phyloP scores from a whole-genome alignment of 2,113 vertebrate species.

The Polypterus bichir region DNA sequence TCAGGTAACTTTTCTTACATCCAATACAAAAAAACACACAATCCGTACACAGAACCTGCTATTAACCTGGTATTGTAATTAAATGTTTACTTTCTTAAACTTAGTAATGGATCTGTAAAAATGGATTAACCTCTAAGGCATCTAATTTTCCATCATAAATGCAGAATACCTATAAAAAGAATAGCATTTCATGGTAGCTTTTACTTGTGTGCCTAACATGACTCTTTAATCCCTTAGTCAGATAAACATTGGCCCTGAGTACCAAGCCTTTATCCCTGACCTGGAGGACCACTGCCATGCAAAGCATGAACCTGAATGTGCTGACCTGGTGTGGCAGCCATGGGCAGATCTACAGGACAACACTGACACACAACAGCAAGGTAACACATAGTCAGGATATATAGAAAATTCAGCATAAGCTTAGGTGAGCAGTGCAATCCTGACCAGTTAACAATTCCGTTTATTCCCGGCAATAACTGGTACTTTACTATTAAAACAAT shows the following conservation, averaged over 20 bases:
- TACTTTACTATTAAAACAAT: too few species aligned
- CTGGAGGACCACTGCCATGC: not conserved
- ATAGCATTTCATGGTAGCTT: too few species aligned
- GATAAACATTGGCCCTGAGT: conserved; percentile 47
- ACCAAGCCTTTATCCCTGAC: conserved; percentile 47
- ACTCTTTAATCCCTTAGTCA: not conserved
- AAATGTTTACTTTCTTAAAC: too few species aligned
- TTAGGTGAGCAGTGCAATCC: not conserved
- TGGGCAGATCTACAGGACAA: conserved; percentile 29
- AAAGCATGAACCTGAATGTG: conserved; percentile 20
- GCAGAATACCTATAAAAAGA: too few species aligned
- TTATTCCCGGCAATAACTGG: not conserved
- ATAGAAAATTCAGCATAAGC: not conserved
- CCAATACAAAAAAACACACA: too few species aligned
- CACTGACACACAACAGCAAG: conserved; percentile 30
- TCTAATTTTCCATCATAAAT: too few species aligned
- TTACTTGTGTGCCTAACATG: too few species aligned
- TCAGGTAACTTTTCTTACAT: too few species aligned
- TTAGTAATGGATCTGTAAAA: too few species aligned
- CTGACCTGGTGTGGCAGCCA: conserved; percentile 53
- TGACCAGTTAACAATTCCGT: not conserved
- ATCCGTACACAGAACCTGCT: too few species aligned
- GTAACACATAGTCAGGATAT: conserved; percentile 19
- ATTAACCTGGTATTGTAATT: too few species aligned
- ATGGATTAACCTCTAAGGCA: too few species aligned